Conservation (phyloP, 2,888 invertebrate species). For the Zeuzera pyrina region DNA sequence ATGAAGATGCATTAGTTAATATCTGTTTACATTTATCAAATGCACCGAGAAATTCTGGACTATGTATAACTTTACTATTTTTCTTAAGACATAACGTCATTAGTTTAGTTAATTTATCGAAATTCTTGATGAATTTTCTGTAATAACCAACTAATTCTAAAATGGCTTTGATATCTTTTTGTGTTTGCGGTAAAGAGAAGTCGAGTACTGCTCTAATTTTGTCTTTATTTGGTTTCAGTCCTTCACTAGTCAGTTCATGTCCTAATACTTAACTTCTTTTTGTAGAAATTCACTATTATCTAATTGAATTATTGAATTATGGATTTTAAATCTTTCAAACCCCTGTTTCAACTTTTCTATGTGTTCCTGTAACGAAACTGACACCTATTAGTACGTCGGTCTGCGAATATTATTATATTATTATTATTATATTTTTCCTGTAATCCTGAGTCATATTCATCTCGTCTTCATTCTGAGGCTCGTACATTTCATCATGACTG, state of each 20-base stretch:
- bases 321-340: slow-evolving; percentile 17
- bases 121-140: slow-evolving; percentile 20
- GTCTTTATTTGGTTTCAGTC: slow-evolving; percentile 21
- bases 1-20: slow-evolving; percentile 22
- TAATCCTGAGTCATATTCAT: too few relatives aligned
- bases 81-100: slow-evolving; percentile 21
- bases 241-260: slow-evolving; percentile 15
- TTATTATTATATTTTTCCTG: too few relatives aligned
- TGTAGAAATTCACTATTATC: slow-evolving; percentile 19
- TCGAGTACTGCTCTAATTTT: slow-evolving; percentile 20
- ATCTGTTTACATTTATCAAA: slow-evolving; percentile 24
- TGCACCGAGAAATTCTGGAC: slow-evolving; percentile 15
- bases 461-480: too few relatives aligned
- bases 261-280: slow-evolving; percentile 14
- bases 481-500: too few relatives aligned
- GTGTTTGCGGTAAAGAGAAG: slow-evolving; percentile 18
- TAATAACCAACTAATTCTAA: slow-evolving; percentile 21
- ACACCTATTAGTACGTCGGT: slow-evolving; percentile 21
- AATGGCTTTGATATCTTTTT: slow-evolving; percentile 21
- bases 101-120: slow-evolving; percentile 20
- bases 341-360: slow-evolving; percentile 17
- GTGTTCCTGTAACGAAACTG: slow-evolving; percentile 19
- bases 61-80: slow-evolving; percentile 8
- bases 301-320: slow-evolving; percentile 12
- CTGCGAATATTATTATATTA: too few relatives aligned